These are phyloP conservation scores for Baronia brevicornis DNA, from an alignment of 2,888 invertebrate genomes.

Conservation along the genomic window DNA sequence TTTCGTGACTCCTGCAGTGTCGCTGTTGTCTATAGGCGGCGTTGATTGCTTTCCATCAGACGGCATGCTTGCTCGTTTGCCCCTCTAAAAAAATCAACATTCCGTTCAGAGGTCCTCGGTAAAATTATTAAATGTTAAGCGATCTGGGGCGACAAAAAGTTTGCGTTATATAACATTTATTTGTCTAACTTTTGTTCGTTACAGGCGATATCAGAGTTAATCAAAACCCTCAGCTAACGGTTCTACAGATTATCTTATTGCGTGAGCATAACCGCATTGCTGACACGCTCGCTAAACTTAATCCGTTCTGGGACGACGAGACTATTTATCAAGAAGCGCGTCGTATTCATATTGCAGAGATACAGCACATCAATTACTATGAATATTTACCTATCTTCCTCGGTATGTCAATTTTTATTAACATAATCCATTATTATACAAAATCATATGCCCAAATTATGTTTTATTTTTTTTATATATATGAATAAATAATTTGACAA, in stretches of 20 bases:
- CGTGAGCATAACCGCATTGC: conserved; percentile 86
- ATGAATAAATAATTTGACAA: neutral
- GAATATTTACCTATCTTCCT: conserved; percentile 86
- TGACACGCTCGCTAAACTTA: conserved; percentile 72
- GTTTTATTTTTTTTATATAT: neutral
- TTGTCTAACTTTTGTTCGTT: conserved; percentile 12
- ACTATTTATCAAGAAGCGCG: conserved; percentile 83
- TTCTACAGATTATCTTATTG: conserved; percentile 80
- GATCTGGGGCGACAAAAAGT: no score
- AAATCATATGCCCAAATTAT: neutral
- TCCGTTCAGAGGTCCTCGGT: no score
- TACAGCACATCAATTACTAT: conserved; percentile 84
- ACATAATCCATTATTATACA: no score
- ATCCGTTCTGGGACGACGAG: conserved; percentile 86
- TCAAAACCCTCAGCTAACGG: conserved; percentile 82
- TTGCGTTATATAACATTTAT: neutral
- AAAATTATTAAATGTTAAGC: no score
- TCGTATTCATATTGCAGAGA: conserved; percentile 80
- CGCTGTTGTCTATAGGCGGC: no score
- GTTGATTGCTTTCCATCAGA: no score
- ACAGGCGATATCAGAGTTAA: conserved; percentile 81
- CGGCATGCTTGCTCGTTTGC: no score
- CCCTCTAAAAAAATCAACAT: no score
- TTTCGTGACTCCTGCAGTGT: no score
- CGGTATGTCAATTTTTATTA: conserved; percentile 57